A percentile compares a stretch with the other conserved stretches of the same genome.
These are phyloP conservation scores for Podotricha telesiphe DNA, from an alignment of 2,888 invertebrate species.

Conservation along the genomic window DNA sequence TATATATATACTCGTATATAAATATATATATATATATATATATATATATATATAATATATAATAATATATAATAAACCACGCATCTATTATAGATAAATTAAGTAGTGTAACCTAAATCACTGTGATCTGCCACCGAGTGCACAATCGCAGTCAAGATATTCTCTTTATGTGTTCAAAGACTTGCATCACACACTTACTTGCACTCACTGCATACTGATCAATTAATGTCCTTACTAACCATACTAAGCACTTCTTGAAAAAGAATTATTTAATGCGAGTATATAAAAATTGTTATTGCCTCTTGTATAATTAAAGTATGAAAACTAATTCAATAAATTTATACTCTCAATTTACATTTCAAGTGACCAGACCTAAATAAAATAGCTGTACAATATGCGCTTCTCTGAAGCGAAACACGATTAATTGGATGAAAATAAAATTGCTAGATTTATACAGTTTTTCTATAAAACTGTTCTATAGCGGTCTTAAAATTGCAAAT, in stretches of 20 bases:
- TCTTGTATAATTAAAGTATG: neutral
- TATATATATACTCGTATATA: too few species aligned
- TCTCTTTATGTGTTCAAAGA: neutral
- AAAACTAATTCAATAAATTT: neutral
- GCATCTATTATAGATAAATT: too few species aligned
- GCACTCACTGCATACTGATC: neutral
- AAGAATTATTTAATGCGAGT: neutral
- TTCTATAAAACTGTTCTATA: conserved; percentile 1
- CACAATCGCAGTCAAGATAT: neutral
- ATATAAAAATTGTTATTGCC: neutral
- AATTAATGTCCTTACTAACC: neutral
- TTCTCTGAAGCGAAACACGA: conserved; percentile 14
- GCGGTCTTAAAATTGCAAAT: neutral
- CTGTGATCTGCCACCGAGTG: too few species aligned
- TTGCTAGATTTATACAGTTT: conserved; percentile 13
- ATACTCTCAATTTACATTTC: conserved; percentile 14
- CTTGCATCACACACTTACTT: neutral
- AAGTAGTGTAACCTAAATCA: too few species aligned
- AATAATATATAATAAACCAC: too few species aligned
- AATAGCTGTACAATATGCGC: conserved; percentile 9
- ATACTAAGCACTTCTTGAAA: neutral
- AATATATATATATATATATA: too few species aligned
- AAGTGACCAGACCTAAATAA: conserved; percentile 11
- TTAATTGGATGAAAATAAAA: conserved; percentile 20
- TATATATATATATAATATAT: too few species aligned